Percentiles rank a stretch among this genome's conserved stretches.
Conservation (phyloP, 2,888 invertebrate species). For the Lysandra coridon region DNA sequence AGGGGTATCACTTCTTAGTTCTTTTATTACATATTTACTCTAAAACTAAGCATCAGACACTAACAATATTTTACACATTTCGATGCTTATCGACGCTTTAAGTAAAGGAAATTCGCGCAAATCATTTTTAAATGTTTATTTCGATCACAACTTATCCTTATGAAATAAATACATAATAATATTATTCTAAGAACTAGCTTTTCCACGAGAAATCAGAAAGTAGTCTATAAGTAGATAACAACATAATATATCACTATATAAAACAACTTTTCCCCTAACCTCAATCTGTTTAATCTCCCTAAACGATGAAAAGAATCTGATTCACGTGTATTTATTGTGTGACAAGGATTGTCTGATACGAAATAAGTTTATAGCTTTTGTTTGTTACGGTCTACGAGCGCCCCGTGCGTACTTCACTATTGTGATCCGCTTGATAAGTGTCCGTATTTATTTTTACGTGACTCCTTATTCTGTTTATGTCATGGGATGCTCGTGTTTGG, state of each 20-base stretch:
- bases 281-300: constrained; percentile 7
- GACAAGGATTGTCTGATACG: constrained; percentile 60
- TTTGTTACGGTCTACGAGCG: constrained; percentile 68
- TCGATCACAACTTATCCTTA: too few species aligned
- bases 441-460: constrained; percentile 70
- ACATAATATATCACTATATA: neutral
- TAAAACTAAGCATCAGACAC: too few species aligned
- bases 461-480: constrained; percentile 61
- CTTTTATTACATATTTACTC: too few species aligned
- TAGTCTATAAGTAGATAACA: neutral
- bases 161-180: too few species aligned
- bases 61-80: too few species aligned
- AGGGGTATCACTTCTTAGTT: too few species aligned
- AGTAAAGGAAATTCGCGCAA: too few species aligned
- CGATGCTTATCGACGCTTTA: too few species aligned
- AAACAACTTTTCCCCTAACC: neutral
- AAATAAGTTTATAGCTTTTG: constrained; percentile 75
- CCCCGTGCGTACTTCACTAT: constrained; percentile 66
- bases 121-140: too few species aligned
- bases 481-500: constrained; percentile 41
- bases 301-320: neutral
- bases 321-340: constrained; percentile 37
- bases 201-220: neutral
- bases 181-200: too few species aligned
- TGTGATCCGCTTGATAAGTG: constrained; percentile 64